Base-by-base conservation (phyloP, 2,888 invertebrate species). In the Xestia sexstrigata region DNA sequence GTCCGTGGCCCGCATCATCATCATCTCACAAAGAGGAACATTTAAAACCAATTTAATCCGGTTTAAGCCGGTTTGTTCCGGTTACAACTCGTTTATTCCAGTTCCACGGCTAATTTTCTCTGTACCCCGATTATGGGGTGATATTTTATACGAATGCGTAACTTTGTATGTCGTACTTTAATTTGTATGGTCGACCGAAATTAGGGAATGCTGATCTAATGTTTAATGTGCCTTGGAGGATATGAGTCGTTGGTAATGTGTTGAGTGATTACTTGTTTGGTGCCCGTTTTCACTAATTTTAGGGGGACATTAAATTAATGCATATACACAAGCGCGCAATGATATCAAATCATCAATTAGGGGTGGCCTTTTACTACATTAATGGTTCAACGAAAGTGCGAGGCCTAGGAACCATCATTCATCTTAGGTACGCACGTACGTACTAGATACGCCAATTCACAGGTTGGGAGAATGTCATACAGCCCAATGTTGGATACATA, bases 41-140 rank as follows among this genome's bases (percentile, higher is more conserved):
- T 87, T 85, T 84, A 74, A 84, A 84, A 79, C 78, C 81, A 78
- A 81, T 84, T 82, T 82, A 81, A 83, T 74, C 79, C 62, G 47
- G 77, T 80, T 77, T 66, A 66, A 77, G 58, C 76, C 69, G 63
- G 76, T 76, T 84, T 74, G 82, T 81, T 78, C 68, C 84, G 70
- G 82, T 78, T 75, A 79, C 66, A 82, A 86, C 79, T 79, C 78
- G 82, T 82, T 87, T 76, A 81, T 79, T 79, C 79, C 82, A 55
- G 77, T 77, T 76, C 62, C 68, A 72, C 45, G 71, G 75, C 67
- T 79, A 87, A 82, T 84, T 87, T 79, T 42, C 72, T 60, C 17
- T 67, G 71, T 77, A 72, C 67, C 66, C 63, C 45, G 66, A 76
- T 76, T 83, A 76, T 74, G 69, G 70, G 60, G 75, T 69, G 58